phyloP scores from a whole-genome alignment of 2,797 vertebrate species.

The Gorsachius magnificus region DNA sequence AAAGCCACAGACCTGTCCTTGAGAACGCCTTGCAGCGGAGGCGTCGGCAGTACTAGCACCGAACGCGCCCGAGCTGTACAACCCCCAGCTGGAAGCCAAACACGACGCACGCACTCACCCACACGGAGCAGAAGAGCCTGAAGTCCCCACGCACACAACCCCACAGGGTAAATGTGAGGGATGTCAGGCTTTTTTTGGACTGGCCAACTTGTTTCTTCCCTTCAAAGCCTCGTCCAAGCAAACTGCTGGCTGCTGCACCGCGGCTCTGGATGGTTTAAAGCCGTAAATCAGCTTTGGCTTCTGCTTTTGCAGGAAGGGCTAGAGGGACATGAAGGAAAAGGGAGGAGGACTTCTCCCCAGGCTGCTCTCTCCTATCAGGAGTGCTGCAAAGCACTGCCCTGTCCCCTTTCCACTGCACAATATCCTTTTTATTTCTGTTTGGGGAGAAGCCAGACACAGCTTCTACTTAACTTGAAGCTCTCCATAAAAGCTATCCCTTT shows the following conservation, averaged over 20 bases:
- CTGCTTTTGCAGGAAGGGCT: background rate
- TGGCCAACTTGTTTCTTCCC: background rate
- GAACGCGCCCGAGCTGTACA: background rate
- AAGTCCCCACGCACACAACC: background rate
- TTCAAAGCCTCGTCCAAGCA: background rate
- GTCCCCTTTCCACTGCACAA: background rate
- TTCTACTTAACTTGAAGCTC: background rate
- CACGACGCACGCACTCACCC: background rate
- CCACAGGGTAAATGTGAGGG: fast-evolving
- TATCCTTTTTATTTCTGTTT: fast-evolving
- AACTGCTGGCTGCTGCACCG: background rate
- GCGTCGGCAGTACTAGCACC: background rate
- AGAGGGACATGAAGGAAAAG: background rate
- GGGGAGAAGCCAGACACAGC: background rate
- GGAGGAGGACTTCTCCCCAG: background rate
- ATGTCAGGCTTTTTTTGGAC: background rate
- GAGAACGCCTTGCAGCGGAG: background rate
- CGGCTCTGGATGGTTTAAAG: background rate
- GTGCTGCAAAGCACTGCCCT: background rate
- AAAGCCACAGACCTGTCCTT: background rate
- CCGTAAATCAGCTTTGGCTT: background rate
- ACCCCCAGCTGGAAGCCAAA: background rate
- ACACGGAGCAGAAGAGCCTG: background rate
- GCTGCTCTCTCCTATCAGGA: background rate
- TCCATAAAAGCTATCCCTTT: background rate